Percentiles rank a stretch among this genome's conserved stretches.
Conservation (phyloP, 2,113 vertebrate genomes). For the Pangasianodon hypophthalmus region DNA sequence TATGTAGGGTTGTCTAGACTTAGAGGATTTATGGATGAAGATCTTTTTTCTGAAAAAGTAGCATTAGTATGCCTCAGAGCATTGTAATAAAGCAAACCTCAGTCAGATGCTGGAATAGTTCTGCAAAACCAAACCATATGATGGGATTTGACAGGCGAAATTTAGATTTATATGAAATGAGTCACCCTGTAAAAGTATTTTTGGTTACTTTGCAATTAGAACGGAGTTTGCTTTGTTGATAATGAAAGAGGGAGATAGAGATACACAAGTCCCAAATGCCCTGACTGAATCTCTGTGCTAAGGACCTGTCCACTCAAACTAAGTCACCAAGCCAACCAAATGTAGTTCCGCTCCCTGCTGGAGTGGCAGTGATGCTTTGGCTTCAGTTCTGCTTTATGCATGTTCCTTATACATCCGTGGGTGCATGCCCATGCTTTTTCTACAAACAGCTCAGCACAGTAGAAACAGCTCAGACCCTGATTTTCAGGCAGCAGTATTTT, state of each 20-base stretch:
- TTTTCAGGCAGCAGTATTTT: not conserved
- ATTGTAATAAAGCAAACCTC: constrained; percentile 46
- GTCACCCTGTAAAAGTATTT: not conserved
- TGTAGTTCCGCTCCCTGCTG: not conserved
- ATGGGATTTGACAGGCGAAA: not conserved
- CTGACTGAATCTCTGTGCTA: constrained; percentile 18
- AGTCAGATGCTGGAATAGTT: constrained; percentile 23
- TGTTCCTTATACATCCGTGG: not conserved
- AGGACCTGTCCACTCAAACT: constrained; percentile 31
- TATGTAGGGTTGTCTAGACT: constrained; percentile 56
- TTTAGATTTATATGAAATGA: not conserved
- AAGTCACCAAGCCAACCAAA: constrained; percentile 28
- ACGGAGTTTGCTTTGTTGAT: not conserved
- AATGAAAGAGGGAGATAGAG: not conserved
- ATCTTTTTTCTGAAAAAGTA: constrained; percentile 34
- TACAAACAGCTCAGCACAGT: not conserved
- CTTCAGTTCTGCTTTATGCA: not conserved
- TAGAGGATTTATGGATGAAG: constrained; percentile 45
- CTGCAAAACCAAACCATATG: not conserved
- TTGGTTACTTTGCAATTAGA: not conserved
- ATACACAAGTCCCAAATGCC: not conserved
- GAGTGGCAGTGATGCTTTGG: not conserved
- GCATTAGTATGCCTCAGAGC: constrained; percentile 33
- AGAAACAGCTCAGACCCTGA: not conserved
- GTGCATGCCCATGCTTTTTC: not conserved